A percentile compares a stretch with the other conserved stretches of the same genome.
phyloP scores from a whole-genome alignment of 23 tunicate species.

The Aplidium turbinatum region DNA sequence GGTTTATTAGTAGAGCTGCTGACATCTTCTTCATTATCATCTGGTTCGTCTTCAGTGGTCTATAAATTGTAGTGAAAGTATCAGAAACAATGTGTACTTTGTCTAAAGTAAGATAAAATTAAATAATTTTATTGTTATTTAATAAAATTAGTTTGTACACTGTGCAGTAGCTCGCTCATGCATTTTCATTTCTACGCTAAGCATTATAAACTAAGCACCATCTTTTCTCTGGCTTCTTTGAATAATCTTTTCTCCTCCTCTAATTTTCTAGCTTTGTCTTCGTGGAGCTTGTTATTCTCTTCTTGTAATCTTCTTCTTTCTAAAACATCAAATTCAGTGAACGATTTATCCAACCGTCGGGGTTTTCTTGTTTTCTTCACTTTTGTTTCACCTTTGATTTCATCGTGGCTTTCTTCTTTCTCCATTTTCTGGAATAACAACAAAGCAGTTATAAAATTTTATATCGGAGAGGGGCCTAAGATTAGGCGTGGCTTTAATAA shows the following conservation, averaged over 20 bases:
- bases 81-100: background rate
- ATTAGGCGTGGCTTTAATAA: too few species aligned
- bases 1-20: slow-evolving; percentile 21
- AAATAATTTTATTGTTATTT: too few species aligned
- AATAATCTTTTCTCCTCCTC: slow-evolving; percentile 60
- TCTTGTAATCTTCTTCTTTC: slow-evolving; percentile 47
- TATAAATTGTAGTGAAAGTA: background rate
- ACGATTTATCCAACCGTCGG: slow-evolving; percentile 44
- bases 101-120: too few species aligned
- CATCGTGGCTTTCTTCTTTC: slow-evolving; percentile 29
- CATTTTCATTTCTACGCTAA: too few species aligned
- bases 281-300: slow-evolving; percentile 32
- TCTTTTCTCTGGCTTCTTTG: slow-evolving; percentile 41
- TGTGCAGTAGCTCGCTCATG: too few species aligned
- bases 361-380: slow-evolving; percentile 23
- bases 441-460: too few species aligned
- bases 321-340: slow-evolving; percentile 60
- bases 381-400: background rate
- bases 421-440: too few species aligned
- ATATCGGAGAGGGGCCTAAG: too few species aligned
- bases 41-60: slow-evolving; percentile 15
- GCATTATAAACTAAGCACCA: too few species aligned
- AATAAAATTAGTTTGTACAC: too few species aligned
- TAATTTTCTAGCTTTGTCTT: slow-evolving; percentile 51
- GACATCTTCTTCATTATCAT: background rate